Percentiles rank a stretch among this genome's conserved stretches.
phyloP scores from a whole-genome alignment of 2,113 vertebrate species.

The Meriones unguiculatus region DNA sequence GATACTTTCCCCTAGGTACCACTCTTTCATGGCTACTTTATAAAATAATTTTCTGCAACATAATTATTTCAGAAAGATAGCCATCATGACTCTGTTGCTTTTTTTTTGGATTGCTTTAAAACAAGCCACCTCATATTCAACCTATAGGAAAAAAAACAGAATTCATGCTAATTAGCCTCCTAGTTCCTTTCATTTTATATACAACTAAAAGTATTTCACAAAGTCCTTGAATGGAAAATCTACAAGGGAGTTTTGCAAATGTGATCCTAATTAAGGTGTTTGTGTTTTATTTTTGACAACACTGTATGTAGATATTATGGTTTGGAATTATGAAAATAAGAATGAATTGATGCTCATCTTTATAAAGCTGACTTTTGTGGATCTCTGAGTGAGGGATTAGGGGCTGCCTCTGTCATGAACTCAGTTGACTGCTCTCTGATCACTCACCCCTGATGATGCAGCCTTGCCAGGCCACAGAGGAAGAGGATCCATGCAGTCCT shows the following conservation, averaged over 20 bases:
- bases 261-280: conserved; percentile 70
- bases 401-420: too few species aligned
- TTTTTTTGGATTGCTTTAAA: conserved; percentile 70
- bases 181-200: conserved; percentile 73
- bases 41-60: conserved; percentile 70
- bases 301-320: conserved; percentile 55
- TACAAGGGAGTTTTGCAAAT: conserved; percentile 67
- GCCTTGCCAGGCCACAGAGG: too few species aligned
- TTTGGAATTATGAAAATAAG: conserved; percentile 59
- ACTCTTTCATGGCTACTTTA: conserved; percentile 56
- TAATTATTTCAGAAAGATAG: conserved; percentile 59
- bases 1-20: conserved; percentile 41
- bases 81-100: conserved; percentile 32
- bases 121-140: conserved; percentile 64
- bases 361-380: too few species aligned
- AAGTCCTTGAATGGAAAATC: conserved; percentile 69
- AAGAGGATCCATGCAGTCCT: too few species aligned
- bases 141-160: conserved; percentile 65
- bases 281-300: conserved; percentile 66
- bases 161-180: conserved; percentile 75
- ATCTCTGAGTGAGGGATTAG: too few species aligned
- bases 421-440: too few species aligned
- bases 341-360: not conserved
- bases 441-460: too few species aligned
- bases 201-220: conserved; percentile 71